phyloP scores from a whole-genome alignment of 2,113 vertebrate genomes.

The Bos javanicus region DNA sequence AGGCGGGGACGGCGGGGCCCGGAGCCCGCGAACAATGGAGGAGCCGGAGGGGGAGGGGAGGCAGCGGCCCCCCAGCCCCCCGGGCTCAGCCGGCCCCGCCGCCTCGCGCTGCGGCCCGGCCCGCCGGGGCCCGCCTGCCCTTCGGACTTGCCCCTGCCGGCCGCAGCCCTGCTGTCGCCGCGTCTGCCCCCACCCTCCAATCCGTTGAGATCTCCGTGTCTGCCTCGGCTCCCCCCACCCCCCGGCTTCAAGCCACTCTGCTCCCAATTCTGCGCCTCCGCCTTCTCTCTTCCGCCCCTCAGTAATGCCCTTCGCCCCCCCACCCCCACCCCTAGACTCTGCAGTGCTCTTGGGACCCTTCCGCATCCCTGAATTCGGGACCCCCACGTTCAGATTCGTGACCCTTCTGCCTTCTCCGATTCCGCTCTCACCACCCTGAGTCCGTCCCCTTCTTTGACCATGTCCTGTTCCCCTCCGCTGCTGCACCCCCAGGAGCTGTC shows the following conservation, averaged over 20 bases:
- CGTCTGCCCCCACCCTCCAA: not conserved
- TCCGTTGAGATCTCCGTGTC: not conserved
- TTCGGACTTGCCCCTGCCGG: not conserved
- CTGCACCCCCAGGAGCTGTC: constrained; percentile 49
- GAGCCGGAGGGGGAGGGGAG: constrained; percentile 71
- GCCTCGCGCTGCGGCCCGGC: not conserved
- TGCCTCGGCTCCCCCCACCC: not conserved
- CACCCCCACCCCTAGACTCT: not conserved
- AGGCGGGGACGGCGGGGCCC: constrained; percentile 64
- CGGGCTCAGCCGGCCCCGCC: not conserved
- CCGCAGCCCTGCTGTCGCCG: not conserved
- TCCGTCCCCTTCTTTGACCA: not conserved
- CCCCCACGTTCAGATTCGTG: not conserved
- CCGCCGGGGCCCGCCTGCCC: constrained; percentile 3
- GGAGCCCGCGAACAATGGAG: constrained; percentile 75
- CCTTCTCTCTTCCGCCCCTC: not conserved
- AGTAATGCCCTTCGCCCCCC: not conserved
- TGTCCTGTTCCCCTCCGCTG: not conserved
- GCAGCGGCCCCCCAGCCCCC: constrained; percentile 54
- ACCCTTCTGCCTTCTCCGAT: not conserved
- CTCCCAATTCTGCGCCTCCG: not conserved
- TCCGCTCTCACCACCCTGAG: not conserved
- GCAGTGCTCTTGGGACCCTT: not conserved
- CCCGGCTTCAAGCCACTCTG: not conserved
- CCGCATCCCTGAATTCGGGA: not conserved